Base-by-base conservation (phyloP, 1,140 invertebrate species). In the Drosophila orosa region DNA sequence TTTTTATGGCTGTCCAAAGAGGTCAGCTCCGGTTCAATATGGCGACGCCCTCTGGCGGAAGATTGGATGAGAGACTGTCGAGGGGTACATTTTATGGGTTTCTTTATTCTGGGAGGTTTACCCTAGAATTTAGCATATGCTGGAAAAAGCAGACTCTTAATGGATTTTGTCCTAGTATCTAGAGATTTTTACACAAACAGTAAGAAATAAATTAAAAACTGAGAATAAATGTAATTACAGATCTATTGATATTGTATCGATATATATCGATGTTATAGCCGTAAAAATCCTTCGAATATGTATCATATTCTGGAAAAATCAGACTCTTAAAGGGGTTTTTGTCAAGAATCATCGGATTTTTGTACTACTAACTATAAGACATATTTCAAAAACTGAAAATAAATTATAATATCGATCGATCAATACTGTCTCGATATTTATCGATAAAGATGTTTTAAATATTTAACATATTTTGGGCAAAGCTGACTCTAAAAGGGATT, bases 1-100 rank as follows among this genome's bases (percentile, higher is more conserved):
- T 22, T 57, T 75, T 75, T 59, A 59, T 75, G 72, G 54, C 47
- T 47, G 44, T 29, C 61, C 45, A n/a, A 66, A 54, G 61, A 35
- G 61, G 61, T 58, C 45, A 47, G 47, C n/a, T 12, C 19, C 33
- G 19, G 42, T 48, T 58, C 63, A 72, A 50, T 71, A 58, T 56
- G 40, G 19, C 15, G 40, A 15, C 25, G 25, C 19, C 31, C 67
- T 56, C 27, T 7, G 35, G 37, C 37, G 8, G 35, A 42, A 17
- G 15, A 39, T 40, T 45, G 62, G 47, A 29, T 33, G 27, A 29
- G 27, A 44, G 13, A 22, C 31, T 37, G 19, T 52, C 3, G 17
- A 19, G 17, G 27, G 10, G 7, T 8, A 29, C 19, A 3, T 19
- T 29, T 24, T 22, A 42, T 22, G 27, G 4, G 4, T 19, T 42